Evolutionary conservation across 2,113 vertebrate species (phyloP).

Genomic region (Halcyon senegalensis): DNA sequence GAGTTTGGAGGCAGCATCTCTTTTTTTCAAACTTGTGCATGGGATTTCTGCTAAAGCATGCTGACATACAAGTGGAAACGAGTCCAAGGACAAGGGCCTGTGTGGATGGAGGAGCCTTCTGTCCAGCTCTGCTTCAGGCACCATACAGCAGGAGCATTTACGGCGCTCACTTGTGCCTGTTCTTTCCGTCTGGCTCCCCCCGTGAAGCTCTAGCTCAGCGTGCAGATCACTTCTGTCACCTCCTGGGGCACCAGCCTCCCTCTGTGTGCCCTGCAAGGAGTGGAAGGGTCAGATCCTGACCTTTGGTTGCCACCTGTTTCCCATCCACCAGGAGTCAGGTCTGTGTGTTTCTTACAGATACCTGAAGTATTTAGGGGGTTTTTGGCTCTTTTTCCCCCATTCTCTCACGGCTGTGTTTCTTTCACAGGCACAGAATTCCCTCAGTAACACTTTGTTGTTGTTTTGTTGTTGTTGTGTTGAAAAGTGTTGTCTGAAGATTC

Average conservation of each 20-base stretch:
- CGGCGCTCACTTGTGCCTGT: rapidly evolving
- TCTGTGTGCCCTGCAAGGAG: not conserved
- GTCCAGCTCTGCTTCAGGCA: not conserved
- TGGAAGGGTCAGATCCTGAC: not conserved
- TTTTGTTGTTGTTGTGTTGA: not conserved
- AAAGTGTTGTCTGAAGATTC: slow-evolving; percentile 16
- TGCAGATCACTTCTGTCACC: not conserved
- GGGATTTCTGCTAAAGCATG: not conserved
- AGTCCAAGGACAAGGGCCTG: not conserved
- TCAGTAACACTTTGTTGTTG: not conserved
- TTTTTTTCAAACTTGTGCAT: not conserved
- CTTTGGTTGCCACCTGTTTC: not conserved
- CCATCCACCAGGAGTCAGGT: not conserved
- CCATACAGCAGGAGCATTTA: not conserved
- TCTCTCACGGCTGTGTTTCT: not conserved
- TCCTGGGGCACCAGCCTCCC: not conserved
- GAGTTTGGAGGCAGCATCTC: not conserved
- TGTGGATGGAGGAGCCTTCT: not conserved
- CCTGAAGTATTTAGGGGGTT: not conserved
- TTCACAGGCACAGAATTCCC: not conserved
- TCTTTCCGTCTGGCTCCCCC: not conserved
- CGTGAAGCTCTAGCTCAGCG: not conserved
- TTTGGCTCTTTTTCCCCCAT: not conserved
- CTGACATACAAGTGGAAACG: not conserved
- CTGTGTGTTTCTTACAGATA: not conserved